phyloP scores from a whole-genome alignment of 2,888 invertebrate genomes.

The Drosophila anomalata region DNA sequence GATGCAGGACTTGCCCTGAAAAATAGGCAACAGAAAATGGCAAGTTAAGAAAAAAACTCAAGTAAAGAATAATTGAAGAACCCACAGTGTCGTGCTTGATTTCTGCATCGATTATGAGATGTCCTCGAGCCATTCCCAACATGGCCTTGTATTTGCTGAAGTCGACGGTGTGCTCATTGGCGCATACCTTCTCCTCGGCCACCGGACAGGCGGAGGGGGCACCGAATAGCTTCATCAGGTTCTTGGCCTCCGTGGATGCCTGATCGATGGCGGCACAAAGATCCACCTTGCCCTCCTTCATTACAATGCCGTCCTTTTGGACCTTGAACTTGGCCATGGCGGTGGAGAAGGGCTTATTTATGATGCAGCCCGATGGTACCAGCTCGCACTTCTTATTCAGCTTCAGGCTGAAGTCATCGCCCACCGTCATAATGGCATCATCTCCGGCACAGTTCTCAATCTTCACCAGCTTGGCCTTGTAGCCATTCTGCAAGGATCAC shows the following conservation, averaged over 20 bases:
- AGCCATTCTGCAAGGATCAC: conserved; percentile 78
- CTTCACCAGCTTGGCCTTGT: conserved; percentile 79
- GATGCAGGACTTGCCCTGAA: conserved; percentile 82
- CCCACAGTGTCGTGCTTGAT: conserved; percentile 84
- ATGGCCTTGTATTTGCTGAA: conserved; percentile 84
- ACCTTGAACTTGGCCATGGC: conserved; percentile 82
- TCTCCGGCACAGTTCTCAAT: conserved; percentile 81
- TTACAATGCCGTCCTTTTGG: conserved; percentile 83
- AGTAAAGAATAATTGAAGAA: conserved; percentile 20
- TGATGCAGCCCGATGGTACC: conserved; percentile 83
- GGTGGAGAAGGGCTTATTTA: conserved; percentile 82
- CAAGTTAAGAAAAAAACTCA: neutral
- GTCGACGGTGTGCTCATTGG: conserved; percentile 81
- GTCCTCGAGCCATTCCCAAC: conserved; percentile 83
- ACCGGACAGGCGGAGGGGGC: conserved; percentile 84
- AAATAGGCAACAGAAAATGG: conserved; percentile 4
- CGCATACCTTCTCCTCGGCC: conserved; percentile 82
- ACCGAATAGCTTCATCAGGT: conserved; percentile 81
- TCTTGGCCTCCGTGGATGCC: conserved; percentile 70
- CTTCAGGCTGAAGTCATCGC: conserved; percentile 74
- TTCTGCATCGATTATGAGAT: conserved; percentile 80
- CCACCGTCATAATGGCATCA: conserved; percentile 73
- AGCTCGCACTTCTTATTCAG: conserved; percentile 84
- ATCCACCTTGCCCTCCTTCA: conserved; percentile 83
- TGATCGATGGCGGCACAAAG: conserved; percentile 81